Evolutionary conservation across 2,888 invertebrate species (phyloP), one percentile per base, ranked within the genome.

Genomic region (Protophormia terraenovae): DNA sequence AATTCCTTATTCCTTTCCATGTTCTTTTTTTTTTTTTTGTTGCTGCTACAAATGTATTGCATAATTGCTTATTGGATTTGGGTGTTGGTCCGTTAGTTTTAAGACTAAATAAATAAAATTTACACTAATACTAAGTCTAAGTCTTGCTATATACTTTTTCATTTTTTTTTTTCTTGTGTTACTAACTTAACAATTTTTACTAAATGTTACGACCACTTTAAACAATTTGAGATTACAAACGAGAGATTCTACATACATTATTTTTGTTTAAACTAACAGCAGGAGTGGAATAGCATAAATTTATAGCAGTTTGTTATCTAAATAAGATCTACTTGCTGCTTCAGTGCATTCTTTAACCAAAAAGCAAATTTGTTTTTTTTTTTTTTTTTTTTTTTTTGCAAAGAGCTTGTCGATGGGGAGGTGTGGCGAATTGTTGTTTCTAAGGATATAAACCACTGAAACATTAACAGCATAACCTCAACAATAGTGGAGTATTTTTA

Each of bases 231-330:
- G 29, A 19, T 60, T 32, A 22, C 2, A 2, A 45, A 14, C 22
- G 0, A 19, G 12, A 27, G 10, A 55, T 76, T 58, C 19, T 29
- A 22, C 14, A 55, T 8, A 2, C 22, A 19, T 50, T 41, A 6
- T 32, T 55, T 76, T n/a, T 35, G n/a, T 19, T 76, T 55, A 4
- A 55, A 71, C n/a, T 55, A 55, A 41, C 55, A 73, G 19, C 14
- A 47, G 27, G 7, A 47, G 32, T 27, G 16, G 7, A 12, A 12
- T 45, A 10, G 35, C n/a, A 75, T 38, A 69, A 72, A 80, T 84
- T 84, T 80, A 84, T 84, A 41, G 66, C 84, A 77, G 24, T 53
- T 67, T 79, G n/a, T 80, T 80, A 84, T 84, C 84, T 84, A 72
- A 84, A 84, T 84, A 80, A 80, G 72, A 84, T 84, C 84, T 80